phyloP scores from a whole-genome alignment of 1,140 invertebrate species.

The Cydia strobilella region DNA sequence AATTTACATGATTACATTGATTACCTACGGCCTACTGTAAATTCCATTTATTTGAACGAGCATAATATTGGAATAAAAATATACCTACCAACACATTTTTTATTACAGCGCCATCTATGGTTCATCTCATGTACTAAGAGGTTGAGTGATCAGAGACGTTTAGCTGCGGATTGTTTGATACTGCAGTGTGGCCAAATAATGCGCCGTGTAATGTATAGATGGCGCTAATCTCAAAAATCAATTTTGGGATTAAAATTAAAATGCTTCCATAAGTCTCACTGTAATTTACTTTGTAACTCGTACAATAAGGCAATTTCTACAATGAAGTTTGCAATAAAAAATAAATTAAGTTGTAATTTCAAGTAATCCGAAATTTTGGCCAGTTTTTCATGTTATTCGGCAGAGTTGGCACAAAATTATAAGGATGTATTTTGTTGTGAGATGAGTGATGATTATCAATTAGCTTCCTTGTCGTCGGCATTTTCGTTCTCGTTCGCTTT shows the following conservation, averaged over 20 bases:
- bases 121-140: neutral
- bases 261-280: slow-evolving; percentile 38
- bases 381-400: neutral
- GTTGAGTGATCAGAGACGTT: neutral
- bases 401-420: neutral
- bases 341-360: slow-evolving; percentile 11
- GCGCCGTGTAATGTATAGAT: neutral
- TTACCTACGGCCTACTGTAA: too few relatives aligned
- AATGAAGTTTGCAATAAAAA: slow-evolving; percentile 39
- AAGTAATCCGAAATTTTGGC: slow-evolving; percentile 10
- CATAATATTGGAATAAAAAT: too few relatives aligned
- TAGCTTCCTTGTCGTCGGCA: neutral
- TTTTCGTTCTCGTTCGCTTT: neutral
- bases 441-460: neutral
- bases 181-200: neutral
- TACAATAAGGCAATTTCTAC: slow-evolving; percentile 45
- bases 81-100: neutral
- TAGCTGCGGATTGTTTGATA: neutral
- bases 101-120: neutral
- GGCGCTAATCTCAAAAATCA: neutral
- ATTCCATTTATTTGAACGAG: too few relatives aligned
- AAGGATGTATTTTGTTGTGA: neutral
- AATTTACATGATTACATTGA: too few relatives aligned
- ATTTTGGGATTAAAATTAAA: slow-evolving; percentile 33
- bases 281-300: slow-evolving; percentile 40